phyloP scores from a whole-genome alignment of 2,888 invertebrate species.

The Agrotis exclamationis region DNA sequence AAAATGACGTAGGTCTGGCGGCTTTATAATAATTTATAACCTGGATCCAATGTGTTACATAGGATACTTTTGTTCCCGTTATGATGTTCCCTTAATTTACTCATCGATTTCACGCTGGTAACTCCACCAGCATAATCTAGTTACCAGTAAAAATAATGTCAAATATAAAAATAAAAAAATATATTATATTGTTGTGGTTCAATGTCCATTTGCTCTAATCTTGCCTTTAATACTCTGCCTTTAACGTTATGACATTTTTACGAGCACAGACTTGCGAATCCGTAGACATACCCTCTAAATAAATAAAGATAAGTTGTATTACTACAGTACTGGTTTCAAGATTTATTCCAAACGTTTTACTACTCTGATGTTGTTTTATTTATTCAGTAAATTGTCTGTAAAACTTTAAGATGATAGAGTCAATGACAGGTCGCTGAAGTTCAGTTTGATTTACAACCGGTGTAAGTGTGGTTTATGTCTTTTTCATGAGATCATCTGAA shows the following conservation, averaged over 20 bases:
- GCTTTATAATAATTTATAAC: too few relatives aligned
- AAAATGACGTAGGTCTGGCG: too few relatives aligned
- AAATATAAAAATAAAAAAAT: too few relatives aligned
- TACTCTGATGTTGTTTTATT: slow-evolving; percentile 41
- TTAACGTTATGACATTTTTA: slow-evolving; percentile 18
- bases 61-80: too few relatives aligned
- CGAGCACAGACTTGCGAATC: slow-evolving; percentile 21
- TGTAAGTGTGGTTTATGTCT: slow-evolving; percentile 18
- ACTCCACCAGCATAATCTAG: too few relatives aligned
- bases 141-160: too few relatives aligned
- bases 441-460: slow-evolving; percentile 10
- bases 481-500: slow-evolving; percentile 7
- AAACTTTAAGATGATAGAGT: slow-evolving; percentile 25
- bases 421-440: slow-evolving; percentile 13
- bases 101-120: too few relatives aligned
- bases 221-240: neutral
- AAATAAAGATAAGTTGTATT: slow-evolving; percentile 36
- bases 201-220: too few relatives aligned
- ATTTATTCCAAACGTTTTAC: slow-evolving; percentile 37
- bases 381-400: slow-evolving; percentile 25
- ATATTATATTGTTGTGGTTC: too few relatives aligned
- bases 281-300: slow-evolving; percentile 31
- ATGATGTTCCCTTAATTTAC: too few relatives aligned
- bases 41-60: too few relatives aligned
- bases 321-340: slow-evolving; percentile 12